phyloP scores from a whole-genome alignment of 1,140 invertebrate species.

The Prorops nasuta region DNA sequence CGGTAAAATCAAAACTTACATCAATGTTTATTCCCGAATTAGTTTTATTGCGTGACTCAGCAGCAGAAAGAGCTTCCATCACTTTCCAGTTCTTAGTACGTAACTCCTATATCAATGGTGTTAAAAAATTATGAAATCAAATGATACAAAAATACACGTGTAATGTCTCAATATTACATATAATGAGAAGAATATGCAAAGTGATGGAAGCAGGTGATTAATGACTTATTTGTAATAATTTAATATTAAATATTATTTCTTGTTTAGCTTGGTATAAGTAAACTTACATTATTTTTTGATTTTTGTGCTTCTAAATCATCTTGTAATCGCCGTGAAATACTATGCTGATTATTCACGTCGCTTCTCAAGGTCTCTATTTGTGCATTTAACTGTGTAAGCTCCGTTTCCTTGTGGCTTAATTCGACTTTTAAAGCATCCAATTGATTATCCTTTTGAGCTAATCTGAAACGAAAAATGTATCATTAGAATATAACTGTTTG shows the following conservation, averaged over 20 bases:
- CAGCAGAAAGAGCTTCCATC: slow-evolving; percentile 78
- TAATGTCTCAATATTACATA: slow-evolving; percentile 9
- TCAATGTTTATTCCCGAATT: slow-evolving; percentile 47
- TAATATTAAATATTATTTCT: no score
- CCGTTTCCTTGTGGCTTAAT: slow-evolving; percentile 46
- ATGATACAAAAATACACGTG: slow-evolving; percentile 8
- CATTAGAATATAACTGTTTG: background rate
- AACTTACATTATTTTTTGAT: slow-evolving; percentile 77
- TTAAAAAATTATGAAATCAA: slow-evolving; percentile 7
- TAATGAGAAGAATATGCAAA: slow-evolving; percentile 29
- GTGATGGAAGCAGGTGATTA: slow-evolving; percentile 35
- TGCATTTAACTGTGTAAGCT: slow-evolving; percentile 53
- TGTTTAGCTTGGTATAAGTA: no score
- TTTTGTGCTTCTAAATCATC: slow-evolving; percentile 66
- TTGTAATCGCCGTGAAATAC: slow-evolving; percentile 45
- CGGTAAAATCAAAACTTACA: slow-evolving; percentile 56
- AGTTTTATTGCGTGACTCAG: slow-evolving; percentile 56
- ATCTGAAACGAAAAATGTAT: slow-evolving; percentile 22
- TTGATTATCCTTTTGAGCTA: slow-evolving; percentile 42
- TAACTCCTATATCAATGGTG: slow-evolving; percentile 65
- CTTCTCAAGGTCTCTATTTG: slow-evolving; percentile 41
- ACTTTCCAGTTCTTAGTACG: slow-evolving; percentile 84
- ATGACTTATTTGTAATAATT: no score
- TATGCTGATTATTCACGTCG: slow-evolving; percentile 36
- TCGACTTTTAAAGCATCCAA: slow-evolving; percentile 41